These are phyloP conservation scores for Andrena fulva DNA, from an alignment of 2,888 invertebrate species.

Conservation along the genomic window DNA sequence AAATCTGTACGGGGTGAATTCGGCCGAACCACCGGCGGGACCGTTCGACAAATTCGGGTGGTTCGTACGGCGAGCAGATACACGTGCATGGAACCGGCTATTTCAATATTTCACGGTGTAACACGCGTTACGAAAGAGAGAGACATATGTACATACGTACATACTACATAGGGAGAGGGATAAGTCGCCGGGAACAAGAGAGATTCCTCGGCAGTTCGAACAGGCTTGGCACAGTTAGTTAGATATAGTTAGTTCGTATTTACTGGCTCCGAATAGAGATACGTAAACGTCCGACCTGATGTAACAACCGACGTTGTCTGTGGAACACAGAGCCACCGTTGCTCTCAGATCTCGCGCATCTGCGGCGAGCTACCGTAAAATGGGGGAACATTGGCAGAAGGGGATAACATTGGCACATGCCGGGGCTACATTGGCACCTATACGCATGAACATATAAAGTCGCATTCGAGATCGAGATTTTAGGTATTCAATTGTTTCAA, in stretches of 20 bases:
- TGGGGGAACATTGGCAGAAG: too few relatives aligned
- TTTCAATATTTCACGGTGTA: conserved; percentile 52
- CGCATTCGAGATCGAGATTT: too few relatives aligned
- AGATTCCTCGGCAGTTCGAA: conserved; percentile 46
- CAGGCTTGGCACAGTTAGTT: conserved; percentile 58
- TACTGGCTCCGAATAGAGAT: conserved; percentile 66
- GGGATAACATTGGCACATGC: too few relatives aligned
- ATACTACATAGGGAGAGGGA: conserved; percentile 26
- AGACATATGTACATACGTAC: background rate
- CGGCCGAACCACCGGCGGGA: conserved; percentile 25
- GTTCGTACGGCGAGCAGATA: conserved; percentile 9
- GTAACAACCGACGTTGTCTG: conserved; percentile 30
- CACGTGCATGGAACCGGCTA: conserved; percentile 39
- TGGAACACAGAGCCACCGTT: background rate
- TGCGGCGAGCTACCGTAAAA: conserved; percentile 1
- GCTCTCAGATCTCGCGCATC: background rate
- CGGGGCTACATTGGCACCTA: too few relatives aligned
- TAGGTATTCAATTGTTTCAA: too few relatives aligned
- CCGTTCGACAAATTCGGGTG: conserved; percentile 56
- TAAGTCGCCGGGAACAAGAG: conserved; percentile 45
- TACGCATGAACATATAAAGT: too few relatives aligned
- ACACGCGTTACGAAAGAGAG: conserved; percentile 27
- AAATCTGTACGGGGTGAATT: conserved; percentile 35
- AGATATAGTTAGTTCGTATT: conserved; percentile 67
- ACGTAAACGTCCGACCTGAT: conserved; percentile 34